phyloP scores from a whole-genome alignment of 2,113 vertebrate genomes.

The Coreoperca whiteheadi region DNA sequence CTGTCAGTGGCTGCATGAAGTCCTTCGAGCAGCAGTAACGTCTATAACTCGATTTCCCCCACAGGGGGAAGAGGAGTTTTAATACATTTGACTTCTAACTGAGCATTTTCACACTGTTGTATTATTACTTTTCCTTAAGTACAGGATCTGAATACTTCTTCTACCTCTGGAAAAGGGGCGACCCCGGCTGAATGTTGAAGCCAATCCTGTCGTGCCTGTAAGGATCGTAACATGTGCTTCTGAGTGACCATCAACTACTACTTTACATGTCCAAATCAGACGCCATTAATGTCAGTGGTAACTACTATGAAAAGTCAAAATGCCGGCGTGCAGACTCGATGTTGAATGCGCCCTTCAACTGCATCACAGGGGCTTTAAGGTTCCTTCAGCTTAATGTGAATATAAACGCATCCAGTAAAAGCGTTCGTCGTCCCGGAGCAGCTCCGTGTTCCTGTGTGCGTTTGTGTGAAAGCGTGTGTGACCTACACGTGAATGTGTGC shows the following conservation, averaged over 20 bases:
- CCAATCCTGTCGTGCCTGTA: neutral
- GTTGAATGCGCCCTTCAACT: too few species aligned
- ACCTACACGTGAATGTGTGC: neutral
- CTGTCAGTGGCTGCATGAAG: conserved; percentile 26
- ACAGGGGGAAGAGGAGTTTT: neutral
- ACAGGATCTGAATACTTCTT: neutral
- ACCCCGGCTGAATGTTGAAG: too few species aligned
- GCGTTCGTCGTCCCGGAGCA: neutral
- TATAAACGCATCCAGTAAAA: neutral
- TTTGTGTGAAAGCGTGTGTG: neutral
- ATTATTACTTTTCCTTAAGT: neutral
- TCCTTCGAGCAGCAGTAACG: conserved; percentile 5
- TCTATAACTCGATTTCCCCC: neutral
- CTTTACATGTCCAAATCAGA: neutral
- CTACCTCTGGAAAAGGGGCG: too few species aligned
- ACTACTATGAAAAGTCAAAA: too few species aligned
- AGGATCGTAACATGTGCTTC: neutral
- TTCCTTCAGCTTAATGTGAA: too few species aligned
- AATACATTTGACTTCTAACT: neutral
- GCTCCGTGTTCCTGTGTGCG: neutral
- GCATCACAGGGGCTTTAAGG: neutral
- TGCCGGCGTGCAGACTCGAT: too few species aligned
- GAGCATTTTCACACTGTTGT: neutral
- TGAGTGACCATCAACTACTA: too few species aligned
- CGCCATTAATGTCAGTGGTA: neutral